Evolutionary conservation across 2,113 vertebrate genomes (phyloP).

Genomic region (Melanerpes formicivorus): DNA sequence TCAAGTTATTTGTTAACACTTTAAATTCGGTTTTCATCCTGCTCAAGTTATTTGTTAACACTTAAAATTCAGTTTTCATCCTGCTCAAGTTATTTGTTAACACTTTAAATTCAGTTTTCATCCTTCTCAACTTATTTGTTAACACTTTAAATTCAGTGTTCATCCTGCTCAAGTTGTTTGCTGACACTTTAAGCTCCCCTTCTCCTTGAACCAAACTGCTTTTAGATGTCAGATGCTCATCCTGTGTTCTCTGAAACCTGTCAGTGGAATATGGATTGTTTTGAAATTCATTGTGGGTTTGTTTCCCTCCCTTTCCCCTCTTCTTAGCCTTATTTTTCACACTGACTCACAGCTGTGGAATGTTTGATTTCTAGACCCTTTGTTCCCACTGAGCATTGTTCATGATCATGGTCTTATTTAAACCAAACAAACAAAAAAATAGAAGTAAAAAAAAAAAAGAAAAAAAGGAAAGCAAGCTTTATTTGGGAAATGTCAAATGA

Average conservation of each 20-base stretch:
- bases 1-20: too few relatives aligned
- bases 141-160: background rate
- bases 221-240: background rate
- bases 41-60: background rate
- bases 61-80: background rate
- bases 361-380: slow-evolving; percentile 58
- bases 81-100: background rate
- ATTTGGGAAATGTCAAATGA: slow-evolving; percentile 60
- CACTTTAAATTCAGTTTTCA: background rate
- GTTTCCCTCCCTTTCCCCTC: background rate
- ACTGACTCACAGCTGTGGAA: slow-evolving; percentile 62
- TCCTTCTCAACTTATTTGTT: background rate
- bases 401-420: background rate
- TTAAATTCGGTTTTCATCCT: background rate
- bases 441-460: background rate
- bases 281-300: background rate
- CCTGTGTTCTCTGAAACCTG: slow-evolving; percentile 40
- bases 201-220: background rate
- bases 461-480: background rate
- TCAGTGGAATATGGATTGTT: slow-evolving; percentile 50
- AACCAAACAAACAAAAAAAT: too few relatives aligned
- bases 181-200: slow-evolving; percentile 5
- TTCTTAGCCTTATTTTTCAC: slow-evolving; percentile 49
- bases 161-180: background rate
- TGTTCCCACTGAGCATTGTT: slow-evolving; percentile 63